These are phyloP conservation scores for Diachrysia chrysitis DNA, from an alignment of 2,888 invertebrate species.

Conservation along the genomic window DNA sequence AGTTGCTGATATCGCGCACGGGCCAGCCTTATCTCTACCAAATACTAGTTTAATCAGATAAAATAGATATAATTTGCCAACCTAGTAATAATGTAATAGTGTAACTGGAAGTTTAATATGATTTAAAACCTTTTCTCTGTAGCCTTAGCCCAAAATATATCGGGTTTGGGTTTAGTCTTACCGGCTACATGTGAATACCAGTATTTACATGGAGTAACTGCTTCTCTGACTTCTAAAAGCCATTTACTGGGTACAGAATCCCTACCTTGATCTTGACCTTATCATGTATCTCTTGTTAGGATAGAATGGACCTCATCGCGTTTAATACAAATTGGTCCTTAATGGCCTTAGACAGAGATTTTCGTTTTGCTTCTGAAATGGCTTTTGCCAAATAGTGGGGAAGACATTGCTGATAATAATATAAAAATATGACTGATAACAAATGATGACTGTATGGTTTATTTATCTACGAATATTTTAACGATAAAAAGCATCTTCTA, in stretches of 20 bases:
- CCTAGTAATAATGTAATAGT: not conserved
- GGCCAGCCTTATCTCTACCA: constrained; percentile 13
- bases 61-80: not conserved
- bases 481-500: not conserved
- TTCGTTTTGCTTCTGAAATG: not conserved
- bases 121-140: no score
- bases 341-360: not conserved
- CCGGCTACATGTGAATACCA: no score
- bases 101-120: not conserved
- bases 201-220: no score
- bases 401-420: not conserved
- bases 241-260: no score
- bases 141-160: no score
- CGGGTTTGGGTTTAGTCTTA: no score
- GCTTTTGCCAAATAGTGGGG: not conserved
- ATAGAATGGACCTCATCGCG: not conserved
- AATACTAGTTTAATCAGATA: not conserved
- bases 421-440: not conserved
- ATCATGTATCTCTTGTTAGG: no score
- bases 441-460: not conserved
- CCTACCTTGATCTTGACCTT: no score
- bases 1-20: constrained; percentile 22
- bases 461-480: not conserved
- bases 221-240: no score
- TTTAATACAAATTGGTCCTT: not conserved